phyloP scores from a whole-genome alignment of 1,140 invertebrate species.

The Conus ventricosus region DNA sequence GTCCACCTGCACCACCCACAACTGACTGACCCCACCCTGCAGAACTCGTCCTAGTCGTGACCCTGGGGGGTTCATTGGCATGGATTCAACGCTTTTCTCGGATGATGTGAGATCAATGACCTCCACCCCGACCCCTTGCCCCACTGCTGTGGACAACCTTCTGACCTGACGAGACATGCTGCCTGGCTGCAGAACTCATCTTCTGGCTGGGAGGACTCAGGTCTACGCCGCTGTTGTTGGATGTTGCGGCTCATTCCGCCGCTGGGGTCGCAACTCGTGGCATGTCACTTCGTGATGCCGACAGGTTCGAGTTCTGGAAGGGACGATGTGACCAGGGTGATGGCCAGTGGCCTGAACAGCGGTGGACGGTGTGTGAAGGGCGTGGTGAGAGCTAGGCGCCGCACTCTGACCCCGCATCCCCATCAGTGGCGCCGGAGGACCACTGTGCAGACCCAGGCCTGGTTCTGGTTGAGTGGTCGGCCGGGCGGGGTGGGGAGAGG shows the following conservation, averaged over 20 bases:
- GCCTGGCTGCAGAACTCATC: neutral
- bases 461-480: neutral
- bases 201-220: neutral
- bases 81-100: neutral
- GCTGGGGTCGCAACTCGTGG: neutral
- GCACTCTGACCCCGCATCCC: neutral
- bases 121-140: neutral
- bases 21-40: neutral
- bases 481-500: neutral
- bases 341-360: neutral
- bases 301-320: neutral
- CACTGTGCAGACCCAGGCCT: neutral
- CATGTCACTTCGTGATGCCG: neutral
- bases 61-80: neutral
- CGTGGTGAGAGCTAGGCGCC: neutral
- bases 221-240: neutral
- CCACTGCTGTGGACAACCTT: neutral
- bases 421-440: neutral
- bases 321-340: too few relatives aligned
- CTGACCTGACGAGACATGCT: neutral
- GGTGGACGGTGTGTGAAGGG: neutral
- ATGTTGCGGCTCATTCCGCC: neutral
- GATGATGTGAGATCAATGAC: slow-evolving; percentile 27
- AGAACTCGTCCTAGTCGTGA: neutral
- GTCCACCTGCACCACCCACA: neutral